Evolutionary conservation across 2,888 invertebrate genomes (phyloP).

Genomic region (Steromphala cineraria): DNA sequence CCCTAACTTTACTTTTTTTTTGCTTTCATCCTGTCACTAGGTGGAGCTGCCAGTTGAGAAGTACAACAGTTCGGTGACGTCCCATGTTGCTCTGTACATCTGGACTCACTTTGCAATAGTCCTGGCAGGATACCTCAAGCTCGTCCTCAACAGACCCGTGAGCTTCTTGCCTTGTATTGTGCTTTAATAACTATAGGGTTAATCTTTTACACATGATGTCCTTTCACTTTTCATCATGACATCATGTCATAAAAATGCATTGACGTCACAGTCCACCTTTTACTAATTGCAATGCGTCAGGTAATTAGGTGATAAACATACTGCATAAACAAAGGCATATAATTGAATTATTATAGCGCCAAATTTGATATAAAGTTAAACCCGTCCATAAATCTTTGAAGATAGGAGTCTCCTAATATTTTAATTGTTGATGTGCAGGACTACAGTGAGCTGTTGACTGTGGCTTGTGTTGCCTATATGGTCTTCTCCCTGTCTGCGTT

Average conservation of each 20-base stretch:
- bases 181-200: too few relatives aligned
- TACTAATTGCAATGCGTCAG: too few relatives aligned
- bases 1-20: too few relatives aligned
- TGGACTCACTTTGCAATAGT: constrained; percentile 52
- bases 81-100: constrained; percentile 53
- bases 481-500: constrained; percentile 53
- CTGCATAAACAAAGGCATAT: too few relatives aligned
- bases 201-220: too few relatives aligned
- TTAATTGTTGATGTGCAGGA: constrained; percentile 33
- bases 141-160: constrained; percentile 68
- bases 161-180: neutral
- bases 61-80: constrained; percentile 60
- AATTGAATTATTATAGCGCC: too few relatives aligned
- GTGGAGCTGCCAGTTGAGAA: constrained; percentile 59
- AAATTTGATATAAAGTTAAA: too few relatives aligned
- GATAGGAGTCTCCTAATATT: neutral
- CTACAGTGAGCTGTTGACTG: constrained; percentile 37
- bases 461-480: constrained; percentile 47
- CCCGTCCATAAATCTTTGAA: too few relatives aligned
- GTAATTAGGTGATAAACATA: too few relatives aligned
- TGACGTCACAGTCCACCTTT: too few relatives aligned
- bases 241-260: too few relatives aligned
- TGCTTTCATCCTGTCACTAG: constrained; percentile 35
- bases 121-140: constrained; percentile 37
- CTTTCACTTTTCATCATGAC: too few relatives aligned